Conservation (phyloP, 2,113 vertebrate species). For the Setophaga petechia region DNA sequence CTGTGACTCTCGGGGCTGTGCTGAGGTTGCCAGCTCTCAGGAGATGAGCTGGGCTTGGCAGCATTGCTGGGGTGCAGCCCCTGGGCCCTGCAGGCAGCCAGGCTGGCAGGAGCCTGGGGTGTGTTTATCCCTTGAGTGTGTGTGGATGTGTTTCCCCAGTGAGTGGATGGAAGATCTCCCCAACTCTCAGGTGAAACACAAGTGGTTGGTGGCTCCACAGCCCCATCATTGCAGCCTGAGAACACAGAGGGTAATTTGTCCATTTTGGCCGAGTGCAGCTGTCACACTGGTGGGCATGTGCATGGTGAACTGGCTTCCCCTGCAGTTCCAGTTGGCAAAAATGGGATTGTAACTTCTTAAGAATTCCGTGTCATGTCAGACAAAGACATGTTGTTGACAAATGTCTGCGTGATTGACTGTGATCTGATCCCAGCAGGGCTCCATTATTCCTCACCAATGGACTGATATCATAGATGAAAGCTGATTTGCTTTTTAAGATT, state of each 20-base stretch:
- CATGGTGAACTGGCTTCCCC: fast-evolving
- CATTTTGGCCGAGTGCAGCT: neutral
- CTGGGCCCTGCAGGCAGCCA: neutral
- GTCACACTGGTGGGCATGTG: fast-evolving
- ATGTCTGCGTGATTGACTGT: neutral
- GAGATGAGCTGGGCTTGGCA: neutral
- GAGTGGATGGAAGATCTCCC: neutral
- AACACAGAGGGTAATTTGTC: neutral
- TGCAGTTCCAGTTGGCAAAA: neutral
- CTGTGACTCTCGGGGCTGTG: neutral
- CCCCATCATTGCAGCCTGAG: neutral
- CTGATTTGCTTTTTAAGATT: neutral
- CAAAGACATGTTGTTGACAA: neutral
- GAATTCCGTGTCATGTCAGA: neutral
- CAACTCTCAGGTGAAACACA: neutral
- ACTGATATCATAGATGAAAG: neutral
- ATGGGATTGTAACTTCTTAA: neutral
- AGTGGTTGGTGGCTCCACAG: neutral
- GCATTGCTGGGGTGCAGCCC: neutral
- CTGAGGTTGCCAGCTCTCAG: neutral
- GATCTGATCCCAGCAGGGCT: neutral
- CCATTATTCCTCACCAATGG: neutral
- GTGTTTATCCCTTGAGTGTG: neutral
- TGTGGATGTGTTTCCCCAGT: neutral
- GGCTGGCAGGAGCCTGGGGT: neutral